Evolutionary conservation across 1,140 invertebrate species (phyloP), one percentile per base, ranked within the genome.

Genomic region (Aphaenogaster rudis): DNA sequence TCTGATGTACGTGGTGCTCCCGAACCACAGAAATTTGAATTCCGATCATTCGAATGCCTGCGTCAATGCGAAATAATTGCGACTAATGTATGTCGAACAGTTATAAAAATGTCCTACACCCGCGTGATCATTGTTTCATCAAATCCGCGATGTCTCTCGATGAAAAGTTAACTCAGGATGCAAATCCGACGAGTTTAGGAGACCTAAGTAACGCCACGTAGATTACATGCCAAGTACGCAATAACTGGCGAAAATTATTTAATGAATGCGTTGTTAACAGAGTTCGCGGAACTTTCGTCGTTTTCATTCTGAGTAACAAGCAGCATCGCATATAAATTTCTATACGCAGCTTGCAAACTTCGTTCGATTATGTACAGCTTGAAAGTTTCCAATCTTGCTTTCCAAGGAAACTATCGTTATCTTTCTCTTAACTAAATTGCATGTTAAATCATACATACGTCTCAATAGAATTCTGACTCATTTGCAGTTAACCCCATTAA

Each of bases 21-120:
- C 15, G 36, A 63, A 61, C 54, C 69, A 15, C 67, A 84, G 54
- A 84, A 50, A 84, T 84, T 84, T 61, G 2, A 61, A 84, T 76
- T 84, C 33, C 17, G 11, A 84, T 76, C 28, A 61, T 50, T 76
- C n/a, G 42, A 21, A 50, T 15, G 48, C n/a, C 21, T 11, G 54
- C 17, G 13, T 82, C 17, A 84, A 76, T 63, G 42, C 4, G 7
- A 61, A 71, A 63, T 59, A 72, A 82, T 82, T 48, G 4, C 36
- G 15, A 82, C n/a, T 48, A 48, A 36, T 1, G 45, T 48, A 42
- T 28, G 6, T 2, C 21, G 28, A 64, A 57, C 4, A 33, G 28
- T 8, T 21, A 57, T 9, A 9, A 64, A 45, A 64, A 45, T 7
- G 15, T 28, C 2, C 11, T 9, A 5, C 7, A 0, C 9, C 11